Conservation (phyloP, 2,888 invertebrate genomes). For the Acanthacorydalis orientalis region DNA sequence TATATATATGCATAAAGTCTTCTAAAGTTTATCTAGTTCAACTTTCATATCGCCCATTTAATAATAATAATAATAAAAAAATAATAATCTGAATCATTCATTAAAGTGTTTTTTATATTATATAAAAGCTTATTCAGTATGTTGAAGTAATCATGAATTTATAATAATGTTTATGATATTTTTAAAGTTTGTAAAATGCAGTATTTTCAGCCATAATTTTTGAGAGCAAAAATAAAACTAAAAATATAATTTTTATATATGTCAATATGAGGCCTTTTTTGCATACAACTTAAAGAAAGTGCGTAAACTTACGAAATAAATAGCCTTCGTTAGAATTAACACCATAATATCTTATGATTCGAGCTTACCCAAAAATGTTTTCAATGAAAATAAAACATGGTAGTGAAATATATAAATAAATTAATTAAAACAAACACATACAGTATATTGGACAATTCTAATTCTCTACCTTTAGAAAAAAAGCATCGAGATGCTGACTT, state of each 20-base stretch:
- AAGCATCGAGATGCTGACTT: too few relatives aligned
- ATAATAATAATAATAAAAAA: background rate
- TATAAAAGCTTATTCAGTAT: too few relatives aligned
- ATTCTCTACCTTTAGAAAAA: too few relatives aligned
- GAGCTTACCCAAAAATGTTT: conserved; percentile 1
- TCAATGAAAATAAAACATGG: background rate
- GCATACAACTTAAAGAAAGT: conserved; percentile 1
- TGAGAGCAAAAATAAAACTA: background rate
- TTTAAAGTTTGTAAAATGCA: too few relatives aligned
- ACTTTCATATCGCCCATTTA: background rate
- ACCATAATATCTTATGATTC: conserved; percentile 1
- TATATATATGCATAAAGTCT: too few relatives aligned
- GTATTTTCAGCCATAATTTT: background rate
- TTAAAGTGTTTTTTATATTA: too few relatives aligned
- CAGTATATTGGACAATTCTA: too few relatives aligned
- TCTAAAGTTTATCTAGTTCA: background rate
- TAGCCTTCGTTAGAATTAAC: conserved; percentile 3
- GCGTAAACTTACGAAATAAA: background rate
- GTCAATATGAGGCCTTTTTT: conserved; percentile 5
- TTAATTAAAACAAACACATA: background rate
- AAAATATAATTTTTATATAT: conserved; percentile 1
- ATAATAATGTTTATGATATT: too few relatives aligned
- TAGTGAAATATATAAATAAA: background rate
- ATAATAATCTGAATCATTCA: background rate
- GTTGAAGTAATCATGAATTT: too few relatives aligned